A percentile compares a stretch with the other conserved stretches of the same genome.
These are phyloP conservation scores for Oxyura jamaicensis DNA, from an alignment of 2,113 vertebrate genomes.

Conservation along the genomic window DNA sequence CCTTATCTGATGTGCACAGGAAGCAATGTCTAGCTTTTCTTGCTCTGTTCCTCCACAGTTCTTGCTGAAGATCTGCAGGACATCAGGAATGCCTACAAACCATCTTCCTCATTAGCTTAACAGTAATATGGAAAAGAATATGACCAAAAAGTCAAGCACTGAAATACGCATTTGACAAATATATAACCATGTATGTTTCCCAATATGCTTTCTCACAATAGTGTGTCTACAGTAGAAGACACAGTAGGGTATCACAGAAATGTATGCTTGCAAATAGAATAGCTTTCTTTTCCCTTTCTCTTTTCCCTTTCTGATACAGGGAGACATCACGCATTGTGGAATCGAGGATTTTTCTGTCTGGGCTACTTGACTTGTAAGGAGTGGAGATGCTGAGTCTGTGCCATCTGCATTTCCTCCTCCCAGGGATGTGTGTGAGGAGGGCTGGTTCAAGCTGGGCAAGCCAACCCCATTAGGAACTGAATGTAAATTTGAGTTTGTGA, in stretches of 20 bases:
- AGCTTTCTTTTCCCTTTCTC: not conserved
- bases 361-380: not conserved
- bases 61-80: not conserved
- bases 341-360: not conserved
- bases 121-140: not conserved
- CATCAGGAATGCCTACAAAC: not conserved
- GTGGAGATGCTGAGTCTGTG: not conserved
- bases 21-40: not conserved
- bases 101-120: not conserved
- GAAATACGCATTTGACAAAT: not conserved
- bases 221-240: not conserved
- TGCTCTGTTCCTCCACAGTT: not conserved
- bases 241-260: not conserved
- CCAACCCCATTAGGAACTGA: not conserved
- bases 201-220: not conserved
- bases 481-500: not conserved
- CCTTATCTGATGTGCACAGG: accelerated
- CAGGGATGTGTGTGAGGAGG: not conserved
- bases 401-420: not conserved
- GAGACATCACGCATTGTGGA: not conserved
- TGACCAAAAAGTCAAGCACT: not conserved
- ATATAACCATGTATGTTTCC: not conserved
- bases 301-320: not conserved
- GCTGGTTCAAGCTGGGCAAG: not conserved
- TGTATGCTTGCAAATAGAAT: not conserved